phyloP scores from a whole-genome alignment of 2,113 vertebrate species.

The Saccopteryx bilineata region DNA sequence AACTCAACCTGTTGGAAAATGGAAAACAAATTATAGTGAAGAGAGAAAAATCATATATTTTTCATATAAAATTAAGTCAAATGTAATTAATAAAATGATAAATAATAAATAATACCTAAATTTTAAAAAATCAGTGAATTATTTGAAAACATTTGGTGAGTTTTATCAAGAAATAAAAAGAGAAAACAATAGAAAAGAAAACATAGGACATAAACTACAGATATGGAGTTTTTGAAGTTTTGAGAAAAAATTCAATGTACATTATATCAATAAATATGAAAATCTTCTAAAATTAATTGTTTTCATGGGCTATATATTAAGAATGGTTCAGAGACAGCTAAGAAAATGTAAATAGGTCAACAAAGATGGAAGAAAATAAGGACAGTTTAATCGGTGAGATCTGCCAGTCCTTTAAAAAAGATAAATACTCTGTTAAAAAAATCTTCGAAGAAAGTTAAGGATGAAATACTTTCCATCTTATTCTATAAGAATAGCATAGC shows the following conservation, averaged over 20 bases:
- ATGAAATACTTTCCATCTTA: background rate
- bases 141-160: background rate
- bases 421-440: background rate
- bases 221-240: background rate
- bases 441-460: background rate
- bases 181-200: background rate
- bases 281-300: background rate
- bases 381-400: background rate
- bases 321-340: background rate
- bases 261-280: background rate
- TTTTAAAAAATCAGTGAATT: slow-evolving; percentile 19
- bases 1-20: slow-evolving; percentile 33
- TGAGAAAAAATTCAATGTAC: background rate
- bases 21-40: background rate
- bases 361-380: background rate
- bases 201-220: background rate
- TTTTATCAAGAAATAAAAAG: background rate
- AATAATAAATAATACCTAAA: background rate
- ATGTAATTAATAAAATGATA: background rate
- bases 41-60: background rate
- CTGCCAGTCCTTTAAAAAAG: background rate
- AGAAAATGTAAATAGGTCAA: background rate
- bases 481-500: background rate
- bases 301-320: background rate
- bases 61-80: background rate